These are phyloP conservation scores for Nestor notabilis DNA, from an alignment of 2,113 vertebrate species.

Conservation along the genomic window DNA sequence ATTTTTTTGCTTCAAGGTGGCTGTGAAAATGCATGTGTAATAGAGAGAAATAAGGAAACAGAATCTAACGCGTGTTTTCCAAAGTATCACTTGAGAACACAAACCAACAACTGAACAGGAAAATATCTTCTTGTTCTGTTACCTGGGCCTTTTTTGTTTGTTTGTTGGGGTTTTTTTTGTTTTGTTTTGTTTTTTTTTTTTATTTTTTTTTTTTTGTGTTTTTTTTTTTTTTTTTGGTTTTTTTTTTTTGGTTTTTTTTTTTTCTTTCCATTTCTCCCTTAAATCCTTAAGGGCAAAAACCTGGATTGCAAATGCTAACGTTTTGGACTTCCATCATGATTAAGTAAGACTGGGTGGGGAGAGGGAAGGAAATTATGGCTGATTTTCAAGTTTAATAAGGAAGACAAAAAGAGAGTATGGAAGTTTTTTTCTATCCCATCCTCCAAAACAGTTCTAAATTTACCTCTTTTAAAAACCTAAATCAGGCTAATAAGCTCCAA, in stretches of 20 bases:
- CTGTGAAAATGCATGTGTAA: background rate
- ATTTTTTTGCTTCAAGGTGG: background rate
- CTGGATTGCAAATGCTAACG: slow-evolving; percentile 23
- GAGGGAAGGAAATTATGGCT: background rate
- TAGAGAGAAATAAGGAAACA: background rate
- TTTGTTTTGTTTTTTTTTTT: background rate
- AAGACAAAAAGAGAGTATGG: background rate
- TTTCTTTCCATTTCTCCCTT: background rate
- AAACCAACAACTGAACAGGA: background rate
- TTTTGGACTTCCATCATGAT: background rate
- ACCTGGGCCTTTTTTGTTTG: background rate
- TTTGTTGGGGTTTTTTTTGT: too few species aligned
- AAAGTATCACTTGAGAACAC: background rate
- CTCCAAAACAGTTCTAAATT: background rate
- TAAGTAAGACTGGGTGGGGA: background rate
- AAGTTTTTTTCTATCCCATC: background rate
- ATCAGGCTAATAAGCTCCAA: background rate
- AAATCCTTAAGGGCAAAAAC: background rate
- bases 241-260: background rate
- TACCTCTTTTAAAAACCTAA: background rate
- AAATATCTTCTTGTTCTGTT: background rate
- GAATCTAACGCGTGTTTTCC: background rate
- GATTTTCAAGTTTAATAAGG: background rate
- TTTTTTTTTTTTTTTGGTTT: background rate
- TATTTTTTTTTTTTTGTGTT: background rate